Evolutionary conservation across 2,888 invertebrate species (phyloP), one percentile per base, ranked within the genome.

Genomic region (Melangyna quadrimaculata): DNA sequence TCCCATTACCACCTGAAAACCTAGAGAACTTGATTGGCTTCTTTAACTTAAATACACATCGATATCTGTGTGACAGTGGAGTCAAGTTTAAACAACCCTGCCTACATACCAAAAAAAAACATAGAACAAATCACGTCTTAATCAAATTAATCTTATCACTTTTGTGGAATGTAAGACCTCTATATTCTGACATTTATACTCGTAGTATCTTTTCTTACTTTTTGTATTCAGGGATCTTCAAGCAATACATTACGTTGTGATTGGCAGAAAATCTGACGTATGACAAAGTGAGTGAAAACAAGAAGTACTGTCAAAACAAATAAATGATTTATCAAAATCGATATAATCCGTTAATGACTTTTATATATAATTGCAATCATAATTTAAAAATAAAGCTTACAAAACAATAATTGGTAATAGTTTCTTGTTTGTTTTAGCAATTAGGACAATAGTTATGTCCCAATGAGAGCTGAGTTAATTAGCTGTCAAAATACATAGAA

Each of bases 101-200:
- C 12, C 35, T 14, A 2, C 48, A 19, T 27, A 29, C 17, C n/a
- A 45, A 14, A 19, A 4, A 35, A 40, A n/a, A 63, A 51, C 2
- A 7, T 19, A 55, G 3, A 59, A 35, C 8, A 51, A 67, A 51
- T 51, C 51, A 67, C 35, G 32, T 51, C 35, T 51, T 51, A 67
- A 67, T 51, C 51, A 14, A 51, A 35, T 67, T 51, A 67, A 48
- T 67, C 67, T 67, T 67, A 51, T 67, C 67, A 35, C n/a, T 22
- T 6, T n/a, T 45, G 19, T 48, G 45, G 17, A 45, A 63, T 24
- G n/a, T 37, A 3, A 40, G 2, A 40, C 55, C 3, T 29, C 3
- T 29, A 10, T 5, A 32, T 35, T 35, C 19, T 35, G 14, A 35
- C 12, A 35, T n/a, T n/a, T n/a, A n/a, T n/a, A n/a, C n/a, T n/a